Evolutionary conservation across 2,888 invertebrate species (phyloP).

Genomic region (Mimas tiliae): DNA sequence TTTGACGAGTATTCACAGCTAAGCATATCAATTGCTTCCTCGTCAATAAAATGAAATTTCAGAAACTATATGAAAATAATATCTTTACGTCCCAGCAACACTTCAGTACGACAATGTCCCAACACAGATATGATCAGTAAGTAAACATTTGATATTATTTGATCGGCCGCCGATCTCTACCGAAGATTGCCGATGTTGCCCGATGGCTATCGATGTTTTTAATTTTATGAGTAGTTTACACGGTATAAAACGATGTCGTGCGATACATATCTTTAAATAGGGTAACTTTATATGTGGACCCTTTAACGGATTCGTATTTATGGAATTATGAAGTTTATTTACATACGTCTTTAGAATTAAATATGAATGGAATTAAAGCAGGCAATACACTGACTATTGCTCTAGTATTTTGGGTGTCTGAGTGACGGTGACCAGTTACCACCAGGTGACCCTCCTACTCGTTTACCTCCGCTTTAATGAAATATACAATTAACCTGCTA

Average conservation of each 20-base stretch:
- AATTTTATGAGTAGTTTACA: slow-evolving; percentile 61
- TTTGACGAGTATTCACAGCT: too few relatives aligned
- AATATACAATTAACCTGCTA: too few relatives aligned
- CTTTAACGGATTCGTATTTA: slow-evolving; percentile 15
- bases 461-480: too few relatives aligned
- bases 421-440: too few relatives aligned
- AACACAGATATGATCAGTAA: slow-evolving; percentile 60
- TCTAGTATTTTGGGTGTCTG: too few relatives aligned
- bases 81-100: not conserved
- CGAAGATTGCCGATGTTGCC: slow-evolving; percentile 57
- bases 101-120: slow-evolving; percentile 17
- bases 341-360: not conserved
- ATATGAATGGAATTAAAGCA: not conserved
- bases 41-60: not conserved
- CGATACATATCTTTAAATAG: slow-evolving; percentile 24
- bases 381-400: too few relatives aligned
- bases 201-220: slow-evolving; percentile 65
- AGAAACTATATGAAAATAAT: slow-evolving; percentile 6
- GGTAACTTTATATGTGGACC: slow-evolving; percentile 13
- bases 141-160: slow-evolving; percentile 73
- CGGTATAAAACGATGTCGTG: slow-evolving; percentile 46
- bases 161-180: slow-evolving; percentile 56
- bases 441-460: too few relatives aligned
- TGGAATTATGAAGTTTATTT: slow-evolving; percentile 7
- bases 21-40: too few relatives aligned